A percentile compares a stretch with the other conserved stretches of the same genome.
These are phyloP conservation scores for Philotrypesis tridentata DNA, from an alignment of 1,140 invertebrate species.

Conservation along the genomic window DNA sequence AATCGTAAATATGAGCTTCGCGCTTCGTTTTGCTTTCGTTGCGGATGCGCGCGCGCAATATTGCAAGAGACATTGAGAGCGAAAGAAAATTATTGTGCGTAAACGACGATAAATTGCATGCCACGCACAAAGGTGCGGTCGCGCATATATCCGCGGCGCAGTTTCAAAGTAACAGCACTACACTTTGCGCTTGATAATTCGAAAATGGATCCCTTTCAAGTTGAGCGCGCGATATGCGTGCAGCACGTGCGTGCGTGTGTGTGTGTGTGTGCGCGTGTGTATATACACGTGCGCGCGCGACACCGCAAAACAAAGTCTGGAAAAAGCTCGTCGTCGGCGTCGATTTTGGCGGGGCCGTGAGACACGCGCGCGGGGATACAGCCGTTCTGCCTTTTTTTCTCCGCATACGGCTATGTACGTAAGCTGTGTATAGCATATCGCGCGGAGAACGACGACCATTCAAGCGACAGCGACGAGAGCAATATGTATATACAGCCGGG, in stretches of 20 bases:
- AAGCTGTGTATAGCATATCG: too few relatives aligned
- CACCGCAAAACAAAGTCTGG: constrained; percentile 55
- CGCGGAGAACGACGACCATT: not conserved
- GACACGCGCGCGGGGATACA: constrained; percentile 49
- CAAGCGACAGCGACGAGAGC: constrained; percentile 35
- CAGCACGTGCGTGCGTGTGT: too few relatives aligned
- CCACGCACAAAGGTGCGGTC: not conserved
- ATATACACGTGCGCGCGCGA: too few relatives aligned
- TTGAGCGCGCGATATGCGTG: not conserved
- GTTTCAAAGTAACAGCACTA: not conserved
- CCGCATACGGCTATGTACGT: too few relatives aligned
- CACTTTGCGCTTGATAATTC: not conserved
- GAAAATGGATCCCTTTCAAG: not conserved
- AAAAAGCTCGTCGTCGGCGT: constrained; percentile 51
- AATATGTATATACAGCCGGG: not conserved
- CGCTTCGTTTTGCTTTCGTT: not conserved
- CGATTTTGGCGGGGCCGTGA: constrained; percentile 35
- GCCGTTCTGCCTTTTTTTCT: constrained; percentile 46
- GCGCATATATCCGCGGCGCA: too few relatives aligned
- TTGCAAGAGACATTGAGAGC: not conserved
- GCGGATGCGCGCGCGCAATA: not conserved
- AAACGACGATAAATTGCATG: not conserved
- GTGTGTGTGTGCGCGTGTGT: too few relatives aligned
- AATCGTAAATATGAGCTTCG: constrained; percentile 17
- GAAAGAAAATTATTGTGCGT: not conserved